A percentile compares a stretch with the other conserved stretches of the same genome.
phyloP scores from a whole-genome alignment of 2,113 vertebrate genomes.

The Eulacestoma nigropectus region DNA sequence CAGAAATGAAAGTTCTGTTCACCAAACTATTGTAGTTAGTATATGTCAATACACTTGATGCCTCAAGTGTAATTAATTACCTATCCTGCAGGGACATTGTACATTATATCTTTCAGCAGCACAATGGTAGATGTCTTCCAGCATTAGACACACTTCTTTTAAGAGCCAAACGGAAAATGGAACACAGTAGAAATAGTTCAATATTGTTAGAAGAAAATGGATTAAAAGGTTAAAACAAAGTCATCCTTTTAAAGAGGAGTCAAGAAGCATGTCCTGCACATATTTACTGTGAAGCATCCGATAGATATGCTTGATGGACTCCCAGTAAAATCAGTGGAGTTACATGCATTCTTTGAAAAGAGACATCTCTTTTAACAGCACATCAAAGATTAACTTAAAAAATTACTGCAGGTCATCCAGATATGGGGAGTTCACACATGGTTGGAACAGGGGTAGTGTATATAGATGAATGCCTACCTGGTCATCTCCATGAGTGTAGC shows the following conservation, averaged over 20 bases:
- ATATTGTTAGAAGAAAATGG: not conserved
- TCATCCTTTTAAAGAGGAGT: not conserved
- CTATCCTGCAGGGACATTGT: not conserved
- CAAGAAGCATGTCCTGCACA: not conserved
- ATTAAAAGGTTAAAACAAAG: not conserved
- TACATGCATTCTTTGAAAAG: not conserved
- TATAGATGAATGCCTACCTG: not conserved
- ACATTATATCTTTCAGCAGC: not conserved
- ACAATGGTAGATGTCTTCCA: not conserved
- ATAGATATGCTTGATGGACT: not conserved
- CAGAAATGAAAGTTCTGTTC: not conserved
- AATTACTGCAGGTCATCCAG: not conserved
- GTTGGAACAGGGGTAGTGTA: not conserved
- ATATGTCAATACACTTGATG: not conserved
- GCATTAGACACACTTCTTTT: not conserved
- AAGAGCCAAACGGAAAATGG: not conserved
- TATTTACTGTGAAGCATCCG: not conserved
- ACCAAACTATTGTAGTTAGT: not conserved
- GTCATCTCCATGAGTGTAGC: not conserved
- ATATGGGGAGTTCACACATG: not conserved
- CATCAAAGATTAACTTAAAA: not conserved
- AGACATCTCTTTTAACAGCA: not conserved
- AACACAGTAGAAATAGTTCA: not conserved
- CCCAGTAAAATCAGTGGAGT: not conserved
- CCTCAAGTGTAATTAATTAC: not conserved